These are phyloP conservation scores for Sebastes taczanowskii DNA, from an alignment of 2,797 vertebrate genomes.

Conservation along the genomic window DNA sequence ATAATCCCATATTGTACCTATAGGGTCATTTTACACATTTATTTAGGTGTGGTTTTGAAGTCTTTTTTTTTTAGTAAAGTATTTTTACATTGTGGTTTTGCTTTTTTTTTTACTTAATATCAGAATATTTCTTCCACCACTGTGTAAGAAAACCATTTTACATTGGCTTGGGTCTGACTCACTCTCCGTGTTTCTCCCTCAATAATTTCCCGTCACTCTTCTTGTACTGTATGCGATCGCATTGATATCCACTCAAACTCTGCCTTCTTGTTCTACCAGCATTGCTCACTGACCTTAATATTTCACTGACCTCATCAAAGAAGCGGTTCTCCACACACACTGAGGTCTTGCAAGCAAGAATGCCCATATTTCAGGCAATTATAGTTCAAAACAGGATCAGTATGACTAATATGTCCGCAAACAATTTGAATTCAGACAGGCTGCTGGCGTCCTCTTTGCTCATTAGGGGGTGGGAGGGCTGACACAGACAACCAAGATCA, in stretches of 20 bases:
- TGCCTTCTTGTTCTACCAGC: background rate
- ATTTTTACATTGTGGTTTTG: background rate
- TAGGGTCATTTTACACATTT: background rate
- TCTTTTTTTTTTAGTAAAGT: background rate
- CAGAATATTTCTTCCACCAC: background rate
- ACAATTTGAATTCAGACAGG: slow-evolving; percentile 18
- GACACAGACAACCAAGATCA: slow-evolving; percentile 1
- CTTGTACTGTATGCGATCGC: background rate
- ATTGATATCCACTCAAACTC: slow-evolving; percentile 28
- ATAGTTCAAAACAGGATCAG: slow-evolving; percentile 14
- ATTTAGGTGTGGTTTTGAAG: background rate
- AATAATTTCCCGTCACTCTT: slow-evolving; percentile 12
- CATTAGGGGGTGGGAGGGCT: background rate
- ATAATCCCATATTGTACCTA: background rate
- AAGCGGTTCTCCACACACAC: background rate
- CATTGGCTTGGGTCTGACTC: background rate
- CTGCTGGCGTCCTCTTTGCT: slow-evolving; percentile 18
- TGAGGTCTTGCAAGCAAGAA: background rate
- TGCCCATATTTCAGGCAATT: slow-evolving; percentile 35
- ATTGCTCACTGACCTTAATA: slow-evolving; percentile 1
- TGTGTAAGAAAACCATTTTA: background rate
- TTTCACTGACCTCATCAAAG: slow-evolving; percentile 20
- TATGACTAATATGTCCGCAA: slow-evolving; percentile 23
- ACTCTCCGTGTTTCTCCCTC: background rate
- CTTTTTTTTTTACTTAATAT: background rate